Evolutionary conservation across 1,140 invertebrate species (phyloP).

Genomic region (Druon quercuslanigerum): DNA sequence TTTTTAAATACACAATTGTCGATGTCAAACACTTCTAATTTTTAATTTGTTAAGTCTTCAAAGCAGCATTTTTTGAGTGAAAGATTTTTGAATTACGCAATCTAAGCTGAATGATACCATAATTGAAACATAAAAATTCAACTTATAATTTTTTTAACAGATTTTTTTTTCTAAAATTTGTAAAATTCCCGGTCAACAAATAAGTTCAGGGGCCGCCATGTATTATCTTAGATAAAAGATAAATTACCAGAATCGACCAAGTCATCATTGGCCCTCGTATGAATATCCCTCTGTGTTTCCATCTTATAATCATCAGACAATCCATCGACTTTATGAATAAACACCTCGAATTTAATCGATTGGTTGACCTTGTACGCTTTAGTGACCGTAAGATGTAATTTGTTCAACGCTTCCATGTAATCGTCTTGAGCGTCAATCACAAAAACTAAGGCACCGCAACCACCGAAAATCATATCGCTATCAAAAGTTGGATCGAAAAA

Average conservation of each 20-base stretch:
- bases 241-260: slow-evolving; percentile 86
- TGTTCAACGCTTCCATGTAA: slow-evolving; percentile 95
- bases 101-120: no score
- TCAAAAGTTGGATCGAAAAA: slow-evolving; percentile 98
- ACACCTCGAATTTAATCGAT: slow-evolving; percentile 98
- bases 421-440: slow-evolving; percentile 99
- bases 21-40: no score
- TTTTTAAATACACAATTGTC: no score
- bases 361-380: slow-evolving; percentile 97
- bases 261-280: slow-evolving; percentile 97
- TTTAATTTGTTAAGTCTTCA: no score
- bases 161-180: no score
- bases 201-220: no score
- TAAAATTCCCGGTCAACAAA: no score
- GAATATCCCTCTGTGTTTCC: slow-evolving; percentile 98
- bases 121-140: no score
- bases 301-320: slow-evolving; percentile 99
- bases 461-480: slow-evolving; percentile 95
- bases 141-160: no score
- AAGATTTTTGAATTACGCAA: no score
- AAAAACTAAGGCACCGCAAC: slow-evolving; percentile 97
- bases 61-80: no score
- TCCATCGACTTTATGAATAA: slow-evolving; percentile 99
- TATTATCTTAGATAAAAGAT: background rate
- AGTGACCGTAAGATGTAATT: slow-evolving; percentile 93